Evolutionary conservation across 2,888 invertebrate species (phyloP).

Genomic region (Idaea straminata): DNA sequence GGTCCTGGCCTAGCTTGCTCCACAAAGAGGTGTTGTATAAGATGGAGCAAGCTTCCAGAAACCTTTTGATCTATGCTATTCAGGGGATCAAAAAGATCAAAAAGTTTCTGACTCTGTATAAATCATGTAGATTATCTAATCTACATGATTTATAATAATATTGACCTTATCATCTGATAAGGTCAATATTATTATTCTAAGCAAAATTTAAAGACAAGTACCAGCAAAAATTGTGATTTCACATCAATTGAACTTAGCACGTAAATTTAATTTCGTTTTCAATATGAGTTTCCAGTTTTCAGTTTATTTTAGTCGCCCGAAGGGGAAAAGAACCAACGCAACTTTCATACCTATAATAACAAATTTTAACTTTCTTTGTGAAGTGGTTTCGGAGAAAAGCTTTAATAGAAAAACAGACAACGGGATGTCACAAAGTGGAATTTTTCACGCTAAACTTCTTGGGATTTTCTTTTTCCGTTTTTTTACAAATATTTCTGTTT

Average conservation of each 20-base stretch:
- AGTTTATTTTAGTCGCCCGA: background rate
- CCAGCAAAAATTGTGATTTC: background rate
- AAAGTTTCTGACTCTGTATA: too few relatives aligned
- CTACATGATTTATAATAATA: too few relatives aligned
- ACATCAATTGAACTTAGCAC: background rate
- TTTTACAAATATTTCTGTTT: background rate
- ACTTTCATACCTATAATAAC: background rate
- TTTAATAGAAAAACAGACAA: conserved; percentile 1
- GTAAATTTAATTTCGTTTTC: conserved; percentile 1
- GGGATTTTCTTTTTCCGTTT: background rate
- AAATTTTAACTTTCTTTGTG: background rate
- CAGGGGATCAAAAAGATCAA: too few relatives aligned
- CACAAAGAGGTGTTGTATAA: too few relatives aligned
- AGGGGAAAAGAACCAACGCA: background rate
- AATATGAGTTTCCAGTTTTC: conserved; percentile 1
- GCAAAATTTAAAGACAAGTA: background rate
- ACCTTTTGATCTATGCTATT: too few relatives aligned
- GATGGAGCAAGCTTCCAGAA: too few relatives aligned
- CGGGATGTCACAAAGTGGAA: background rate
- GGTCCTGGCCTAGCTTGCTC: too few relatives aligned
- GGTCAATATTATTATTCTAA: too few relatives aligned
- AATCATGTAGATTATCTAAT: too few relatives aligned
- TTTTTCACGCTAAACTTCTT: background rate
- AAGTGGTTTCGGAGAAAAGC: background rate
- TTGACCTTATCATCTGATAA: too few relatives aligned